These are phyloP conservation scores for Tipula vernalis DNA, from an alignment of 2,888 invertebrate genomes.

Conservation along the genomic window DNA sequence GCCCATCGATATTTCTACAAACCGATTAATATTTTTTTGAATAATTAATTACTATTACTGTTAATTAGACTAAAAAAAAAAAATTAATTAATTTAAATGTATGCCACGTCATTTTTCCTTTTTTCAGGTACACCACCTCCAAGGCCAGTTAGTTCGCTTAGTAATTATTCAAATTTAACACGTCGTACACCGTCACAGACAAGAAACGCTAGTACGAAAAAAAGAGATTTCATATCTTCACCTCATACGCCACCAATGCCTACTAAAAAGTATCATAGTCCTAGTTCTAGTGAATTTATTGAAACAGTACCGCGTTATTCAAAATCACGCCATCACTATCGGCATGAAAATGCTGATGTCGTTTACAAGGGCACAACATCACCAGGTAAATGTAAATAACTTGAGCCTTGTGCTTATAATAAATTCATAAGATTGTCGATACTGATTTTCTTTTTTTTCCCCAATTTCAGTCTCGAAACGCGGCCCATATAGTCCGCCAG, in stretches of 20 bases:
- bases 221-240: conserved; percentile 22
- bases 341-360: conserved; percentile 20
- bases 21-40: background rate
- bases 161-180: conserved; percentile 9
- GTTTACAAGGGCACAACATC: conserved; percentile 20
- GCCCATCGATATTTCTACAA: background rate
- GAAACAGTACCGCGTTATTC: background rate
- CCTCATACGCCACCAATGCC: conserved; percentile 34
- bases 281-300: conserved; percentile 17
- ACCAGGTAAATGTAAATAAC: conserved; percentile 20
- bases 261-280: conserved; percentile 18
- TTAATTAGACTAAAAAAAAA: background rate
- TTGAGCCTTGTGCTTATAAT: background rate
- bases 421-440: background rate
- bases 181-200: conserved; percentile 20
- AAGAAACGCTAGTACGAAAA: conserved; percentile 21
- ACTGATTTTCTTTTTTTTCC: background rate
- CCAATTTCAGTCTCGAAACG: conserved; percentile 24
- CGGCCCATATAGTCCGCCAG: conserved; percentile 24
- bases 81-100: background rate
- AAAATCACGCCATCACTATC: conserved; percentile 24
- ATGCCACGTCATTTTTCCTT: too few species aligned
- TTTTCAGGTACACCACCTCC: conserved; percentile 30
- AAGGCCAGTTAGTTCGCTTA: conserved; percentile 27
- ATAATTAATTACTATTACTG: background rate